Base-by-base conservation (phyloP, 1,140 invertebrate species). In the Drosophila ohnishii region DNA sequence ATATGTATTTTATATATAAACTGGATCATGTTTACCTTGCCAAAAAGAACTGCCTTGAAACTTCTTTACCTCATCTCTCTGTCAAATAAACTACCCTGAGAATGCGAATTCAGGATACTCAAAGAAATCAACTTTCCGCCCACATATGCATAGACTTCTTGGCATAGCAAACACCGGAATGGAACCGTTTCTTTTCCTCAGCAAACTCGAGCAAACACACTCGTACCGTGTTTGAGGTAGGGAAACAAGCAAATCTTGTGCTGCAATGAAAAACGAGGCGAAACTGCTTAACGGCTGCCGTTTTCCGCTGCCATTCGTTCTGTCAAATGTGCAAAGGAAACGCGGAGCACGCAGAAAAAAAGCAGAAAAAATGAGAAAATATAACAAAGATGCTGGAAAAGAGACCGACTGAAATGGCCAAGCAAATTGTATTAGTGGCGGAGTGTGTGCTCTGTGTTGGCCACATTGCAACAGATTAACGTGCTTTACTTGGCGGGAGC, bases 391-490 rank as follows among this genome's bases (percentile, higher is more conserved):
- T 51, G 55, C 25, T 19, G 28, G 25, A n/a, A 34, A 59, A 45
- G n/a, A 14, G 34, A 55, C 11, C 34, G 37, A 58, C 19, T 40
- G 65, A 71, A 72, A 71, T 78, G 67, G 69, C 51, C 57, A 87
- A 77, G 67, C 66, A 86, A 82, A 87, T 82, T 76, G 79, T 64
- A 71, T 75, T 66, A 79, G 83, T 65, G 70, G 48, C 25, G 57
- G 57, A 57, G 39, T 57, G 60, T 28, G 40, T 58, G 25, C 22
- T 45, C 28, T 22, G 35, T 59, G 37, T 39, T 60, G 40, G 59
- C 59, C 69, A 71, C 64, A 81, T 86, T 75, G 81, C 82, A 87
- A 80, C 83, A 87, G 82, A 86, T 86, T 87, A 86, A 86, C 82
- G 80, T 86, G 66, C 71, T 79, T 87, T 70, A 42, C 66, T 40